These are phyloP conservation scores for Geophilus truncorum DNA, from an alignment of 2,888 invertebrate species.

Conservation along the genomic window DNA sequence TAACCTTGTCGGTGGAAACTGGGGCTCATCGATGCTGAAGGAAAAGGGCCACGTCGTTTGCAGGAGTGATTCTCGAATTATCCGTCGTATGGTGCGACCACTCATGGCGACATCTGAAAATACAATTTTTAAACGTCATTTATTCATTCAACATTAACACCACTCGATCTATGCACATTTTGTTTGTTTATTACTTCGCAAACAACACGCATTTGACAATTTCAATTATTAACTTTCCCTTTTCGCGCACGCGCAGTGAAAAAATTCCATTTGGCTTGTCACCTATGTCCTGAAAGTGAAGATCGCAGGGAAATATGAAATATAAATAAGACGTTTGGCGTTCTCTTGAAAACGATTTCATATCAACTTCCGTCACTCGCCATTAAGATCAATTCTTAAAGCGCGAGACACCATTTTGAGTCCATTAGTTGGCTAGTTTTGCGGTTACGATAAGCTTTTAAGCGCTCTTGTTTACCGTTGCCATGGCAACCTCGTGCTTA, in stretches of 20 bases:
- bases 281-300: too few relatives aligned
- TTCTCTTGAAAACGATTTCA: background rate
- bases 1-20: conserved; percentile 29
- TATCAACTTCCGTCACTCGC: background rate
- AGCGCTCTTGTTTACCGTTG: background rate
- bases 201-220: too few relatives aligned
- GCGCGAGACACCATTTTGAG: background rate
- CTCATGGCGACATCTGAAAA: conserved; percentile 25
- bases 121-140: background rate
- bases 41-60: conserved; percentile 43
- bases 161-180: too few relatives aligned
- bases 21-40: conserved; percentile 41
- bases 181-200: background rate
- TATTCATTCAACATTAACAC: background rate
- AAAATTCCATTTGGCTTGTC: too few relatives aligned
- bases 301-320: background rate
- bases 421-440: background rate
- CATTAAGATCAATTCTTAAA: background rate
- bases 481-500: background rate
- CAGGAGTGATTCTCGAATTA: conserved; percentile 42
- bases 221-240: too few relatives aligned
- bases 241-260: too few relatives aligned
- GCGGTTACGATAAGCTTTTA: background rate
- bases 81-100: conserved; percentile 38
- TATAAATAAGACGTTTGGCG: background rate